Conservation (phyloP, 1,140 invertebrate species). For the Atta colombica region DNA sequence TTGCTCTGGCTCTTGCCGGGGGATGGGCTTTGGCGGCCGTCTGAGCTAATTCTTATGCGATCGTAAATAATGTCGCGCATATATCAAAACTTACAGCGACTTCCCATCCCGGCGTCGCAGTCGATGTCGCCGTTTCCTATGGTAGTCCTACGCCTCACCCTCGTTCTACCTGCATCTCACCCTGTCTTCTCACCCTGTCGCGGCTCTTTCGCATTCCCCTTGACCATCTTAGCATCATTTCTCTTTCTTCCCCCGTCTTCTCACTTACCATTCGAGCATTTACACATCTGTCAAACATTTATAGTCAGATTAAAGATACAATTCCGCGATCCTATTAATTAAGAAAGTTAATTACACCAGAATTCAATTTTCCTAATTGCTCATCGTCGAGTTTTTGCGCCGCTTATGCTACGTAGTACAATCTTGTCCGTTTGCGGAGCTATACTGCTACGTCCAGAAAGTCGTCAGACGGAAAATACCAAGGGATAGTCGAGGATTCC, state of each 20-base stretch:
- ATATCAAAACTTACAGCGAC: slow-evolving; percentile 83
- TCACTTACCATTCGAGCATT: neutral
- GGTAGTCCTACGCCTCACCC: slow-evolving; percentile 56
- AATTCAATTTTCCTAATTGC: slow-evolving; percentile 83
- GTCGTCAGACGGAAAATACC: neutral
- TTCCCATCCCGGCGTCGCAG: slow-evolving; percentile 56
- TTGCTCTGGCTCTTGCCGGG: slow-evolving; percentile 42
- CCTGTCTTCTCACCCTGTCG: neutral
- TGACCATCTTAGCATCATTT: neutral
- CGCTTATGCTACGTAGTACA: slow-evolving; percentile 19
- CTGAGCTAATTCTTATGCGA: slow-evolving; percentile 83
- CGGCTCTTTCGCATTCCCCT: slow-evolving; percentile 18
- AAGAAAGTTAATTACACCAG: slow-evolving; percentile 80
- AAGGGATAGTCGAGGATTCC: neutral
- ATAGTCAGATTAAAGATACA: slow-evolving; percentile 80
- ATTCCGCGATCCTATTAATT: slow-evolving; percentile 81
- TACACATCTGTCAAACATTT: slow-evolving; percentile 72
- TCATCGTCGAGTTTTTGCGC: slow-evolving; percentile 72
- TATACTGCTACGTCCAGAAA: slow-evolving; percentile 27
- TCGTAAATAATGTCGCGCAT: slow-evolving; percentile 83
- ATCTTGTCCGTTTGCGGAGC: slow-evolving; percentile 42
- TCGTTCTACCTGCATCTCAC: slow-evolving; percentile 15
- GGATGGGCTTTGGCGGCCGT: slow-evolving; percentile 64
- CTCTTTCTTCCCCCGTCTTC: neutral
- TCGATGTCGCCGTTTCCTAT: slow-evolving; percentile 59